These are phyloP conservation scores for Sebastes flavidus DNA, from an alignment of 2,797 vertebrate species.

Conservation along the genomic window DNA sequence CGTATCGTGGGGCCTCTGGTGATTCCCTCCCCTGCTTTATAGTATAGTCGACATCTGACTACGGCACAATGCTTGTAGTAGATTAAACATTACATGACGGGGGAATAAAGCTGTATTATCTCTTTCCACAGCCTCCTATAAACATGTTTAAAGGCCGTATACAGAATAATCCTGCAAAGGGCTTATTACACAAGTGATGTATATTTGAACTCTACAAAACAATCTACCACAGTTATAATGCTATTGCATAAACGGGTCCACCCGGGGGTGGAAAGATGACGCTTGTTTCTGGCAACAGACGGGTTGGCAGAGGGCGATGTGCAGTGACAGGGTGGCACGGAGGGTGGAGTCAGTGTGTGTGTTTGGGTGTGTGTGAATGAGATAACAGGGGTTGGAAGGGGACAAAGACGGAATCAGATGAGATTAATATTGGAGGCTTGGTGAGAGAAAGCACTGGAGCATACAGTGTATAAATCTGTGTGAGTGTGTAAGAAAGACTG, in stretches of 20 bases:
- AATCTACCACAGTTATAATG: neutral
- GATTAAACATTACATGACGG: neutral
- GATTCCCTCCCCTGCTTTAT: neutral
- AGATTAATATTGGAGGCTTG: neutral
- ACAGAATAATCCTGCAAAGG: neutral
- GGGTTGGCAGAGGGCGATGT: neutral
- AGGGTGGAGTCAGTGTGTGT: neutral
- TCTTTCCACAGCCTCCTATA: neutral
- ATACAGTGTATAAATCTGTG: neutral
- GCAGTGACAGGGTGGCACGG: neutral
- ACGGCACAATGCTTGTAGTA: neutral
- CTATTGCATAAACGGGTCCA: neutral
- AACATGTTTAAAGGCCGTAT: conserved; percentile 3
- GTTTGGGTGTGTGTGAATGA: neutral
- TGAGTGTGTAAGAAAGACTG: neutral
- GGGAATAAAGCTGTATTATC: neutral
- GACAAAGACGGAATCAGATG: conserved; percentile 25
- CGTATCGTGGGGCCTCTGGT: no score
- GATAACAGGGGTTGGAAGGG: conserved; percentile 1
- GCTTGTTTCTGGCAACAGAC: conserved; percentile 8
- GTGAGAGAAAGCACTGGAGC: conserved; percentile 1
- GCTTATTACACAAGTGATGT: neutral
- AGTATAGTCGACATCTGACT: neutral
- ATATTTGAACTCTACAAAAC: neutral
- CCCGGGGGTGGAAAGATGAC: neutral